Base-by-base conservation (phyloP, 2,797 vertebrate species). In the Limosa lapponica region DNA sequence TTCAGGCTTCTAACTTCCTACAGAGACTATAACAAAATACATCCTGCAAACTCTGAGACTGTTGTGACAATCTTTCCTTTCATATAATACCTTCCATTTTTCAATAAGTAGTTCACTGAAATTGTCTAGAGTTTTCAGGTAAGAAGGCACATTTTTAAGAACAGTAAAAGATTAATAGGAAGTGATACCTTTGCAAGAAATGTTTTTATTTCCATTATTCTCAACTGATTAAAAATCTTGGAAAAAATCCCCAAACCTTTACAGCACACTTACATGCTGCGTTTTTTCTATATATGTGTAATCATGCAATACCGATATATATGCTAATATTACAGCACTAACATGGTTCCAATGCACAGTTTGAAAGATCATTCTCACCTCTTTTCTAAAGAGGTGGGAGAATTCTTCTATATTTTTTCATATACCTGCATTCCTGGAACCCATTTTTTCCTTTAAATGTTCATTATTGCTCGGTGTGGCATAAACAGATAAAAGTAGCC, bases 391-490 rank as follows among this genome's bases (percentile, higher is more conserved):
- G 58, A 1, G 73, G 2, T 82, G 51, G 61, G 54, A 84, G 32
- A 84, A 89, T 54, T 90, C 16, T 62, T 69, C 8, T 72, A 19
- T 64, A 52, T 57, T 72, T 90, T 73, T 82, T 84, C n/a, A 46
- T 66, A n/a, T 22, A 77, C 71, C 69, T 87, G 19, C 81, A 44
- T 82, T 75, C 46, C 37, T 41, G n/a, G 69, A 94, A 96, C 16
- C 11, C 16, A 51, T 22, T n/a, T 57, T 89, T 96, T 92, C 85
- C 27, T 93, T 90, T 82, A 91, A 85, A 61, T 15, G 24, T 72
- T 90, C 86, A 61, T 78, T 93, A 67, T 73, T 93, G 37, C 48
- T 95, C 87, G 85, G 88, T 95, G 96, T 95, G 96, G 95, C 70
- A 95, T 62, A 89, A 91, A 89, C 52, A 91, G 91, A 96, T n/a